These are phyloP conservation scores for Lates calcarifer DNA, from an alignment of 2,113 vertebrate genomes.

Conservation along the genomic window DNA sequence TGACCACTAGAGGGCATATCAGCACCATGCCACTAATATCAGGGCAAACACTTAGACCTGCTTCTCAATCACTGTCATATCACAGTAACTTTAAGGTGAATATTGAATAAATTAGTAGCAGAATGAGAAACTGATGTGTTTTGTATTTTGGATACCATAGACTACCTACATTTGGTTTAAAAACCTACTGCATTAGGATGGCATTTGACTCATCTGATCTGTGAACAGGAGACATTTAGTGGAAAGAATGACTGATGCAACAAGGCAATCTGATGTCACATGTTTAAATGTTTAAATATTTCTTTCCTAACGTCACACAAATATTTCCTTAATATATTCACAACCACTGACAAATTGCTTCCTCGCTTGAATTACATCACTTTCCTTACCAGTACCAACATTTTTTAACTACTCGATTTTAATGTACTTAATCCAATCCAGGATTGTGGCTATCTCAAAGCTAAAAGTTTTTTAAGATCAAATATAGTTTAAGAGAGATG, in stretches of 20 bases:
- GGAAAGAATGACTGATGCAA: slow-evolving; percentile 55
- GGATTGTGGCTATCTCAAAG: background rate
- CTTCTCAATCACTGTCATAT: background rate
- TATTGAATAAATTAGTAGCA: background rate
- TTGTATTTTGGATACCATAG: background rate
- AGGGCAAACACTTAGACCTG: background rate
- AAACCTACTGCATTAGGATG: background rate
- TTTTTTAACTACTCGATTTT: background rate
- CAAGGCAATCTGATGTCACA: slow-evolving; percentile 21
- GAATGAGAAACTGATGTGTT: background rate
- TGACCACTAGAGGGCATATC: slow-evolving; percentile 67
- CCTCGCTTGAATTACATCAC: background rate
- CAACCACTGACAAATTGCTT: background rate
- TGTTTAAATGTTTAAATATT: slow-evolving; percentile 30
- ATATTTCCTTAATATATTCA: slow-evolving; percentile 11
- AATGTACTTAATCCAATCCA: background rate
- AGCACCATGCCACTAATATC: slow-evolving; percentile 9
- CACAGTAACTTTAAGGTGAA: background rate
- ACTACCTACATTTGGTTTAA: background rate
- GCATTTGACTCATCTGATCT: slow-evolving; percentile 15
- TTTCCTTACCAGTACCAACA: slow-evolving; percentile 4
- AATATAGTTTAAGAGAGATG: background rate
- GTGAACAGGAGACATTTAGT: slow-evolving; percentile 19
- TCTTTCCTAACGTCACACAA: slow-evolving; percentile 13
- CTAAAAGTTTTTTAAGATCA: too few species aligned